Evolutionary conservation across 2,888 invertebrate genomes (phyloP).

Genomic region (Venusia cambrica): DNA sequence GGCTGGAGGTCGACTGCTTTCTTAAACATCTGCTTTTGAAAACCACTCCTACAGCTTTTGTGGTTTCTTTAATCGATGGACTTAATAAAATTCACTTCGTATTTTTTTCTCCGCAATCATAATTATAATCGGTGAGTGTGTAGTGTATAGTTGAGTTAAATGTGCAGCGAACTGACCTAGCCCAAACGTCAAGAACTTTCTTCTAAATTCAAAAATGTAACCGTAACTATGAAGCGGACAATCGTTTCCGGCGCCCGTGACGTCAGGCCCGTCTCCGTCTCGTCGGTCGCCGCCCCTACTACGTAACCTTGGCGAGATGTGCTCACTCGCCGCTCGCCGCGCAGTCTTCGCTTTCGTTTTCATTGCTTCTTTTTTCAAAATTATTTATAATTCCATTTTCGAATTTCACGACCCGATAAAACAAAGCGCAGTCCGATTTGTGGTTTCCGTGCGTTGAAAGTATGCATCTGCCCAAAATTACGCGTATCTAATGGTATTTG

Average conservation of each 20-base stretch:
- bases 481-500: slow-evolving; percentile 71
- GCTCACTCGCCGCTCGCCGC: slow-evolving; percentile 35
- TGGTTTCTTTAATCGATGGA: slow-evolving; percentile 25
- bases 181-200: slow-evolving; percentile 68
- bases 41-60: slow-evolving; percentile 35
- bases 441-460: slow-evolving; percentile 33
- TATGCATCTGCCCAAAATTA: slow-evolving; percentile 67
- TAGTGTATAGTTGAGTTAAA: slow-evolving; percentile 5
- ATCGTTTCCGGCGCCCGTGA: slow-evolving; percentile 79
- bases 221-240: slow-evolving; percentile 76
- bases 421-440: slow-evolving; percentile 25
- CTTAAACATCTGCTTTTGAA: slow-evolving; percentile 43
- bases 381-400: slow-evolving; percentile 39
- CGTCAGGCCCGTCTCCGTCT: slow-evolving; percentile 71
- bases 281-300: slow-evolving; percentile 73
- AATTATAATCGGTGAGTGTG: too few species aligned
- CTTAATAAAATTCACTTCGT: too few species aligned
- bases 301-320: slow-evolving; percentile 62
- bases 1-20: slow-evolving; percentile 51
- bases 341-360: slow-evolving; percentile 56
- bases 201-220: slow-evolving; percentile 79
- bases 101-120: too few species aligned
- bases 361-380: slow-evolving; percentile 54
- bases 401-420: slow-evolving; percentile 30
- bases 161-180: slow-evolving; percentile 66